These are phyloP conservation scores for Mustela erminea DNA, from an alignment of 2,797 vertebrate species.

Conservation along the genomic window DNA sequence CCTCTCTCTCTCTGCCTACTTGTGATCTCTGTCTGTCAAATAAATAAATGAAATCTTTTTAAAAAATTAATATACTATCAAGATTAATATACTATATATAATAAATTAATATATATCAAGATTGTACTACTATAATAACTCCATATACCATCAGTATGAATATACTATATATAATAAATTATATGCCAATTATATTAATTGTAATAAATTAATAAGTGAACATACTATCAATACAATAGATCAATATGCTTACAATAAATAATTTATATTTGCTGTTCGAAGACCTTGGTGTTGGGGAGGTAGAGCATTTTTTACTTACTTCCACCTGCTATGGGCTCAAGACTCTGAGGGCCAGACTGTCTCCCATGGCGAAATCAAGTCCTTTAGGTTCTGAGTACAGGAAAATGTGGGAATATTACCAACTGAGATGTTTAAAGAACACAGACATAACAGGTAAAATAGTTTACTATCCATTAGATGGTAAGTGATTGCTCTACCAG, in stretches of 20 bases:
- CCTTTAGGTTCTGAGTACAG: fast-evolving
- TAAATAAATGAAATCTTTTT: no score
- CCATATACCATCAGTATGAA: neutral
- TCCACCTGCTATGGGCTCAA: neutral
- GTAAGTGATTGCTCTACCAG: no score
- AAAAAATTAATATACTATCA: neutral
- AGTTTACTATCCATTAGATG: neutral
- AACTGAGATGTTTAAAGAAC: no score
- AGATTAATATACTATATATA: neutral
- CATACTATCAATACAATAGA: neutral
- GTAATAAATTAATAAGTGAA: neutral
- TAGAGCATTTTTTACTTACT: neutral
- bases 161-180: neutral
- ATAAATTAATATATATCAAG: neutral
- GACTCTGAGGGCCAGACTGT: fast-evolving
- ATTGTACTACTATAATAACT: neutral
- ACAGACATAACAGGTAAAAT: neutral
- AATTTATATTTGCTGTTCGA: neutral
- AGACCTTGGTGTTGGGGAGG: neutral
- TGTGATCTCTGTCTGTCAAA: no score
- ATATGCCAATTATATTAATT: neutral
- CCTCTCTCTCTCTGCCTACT: no score
- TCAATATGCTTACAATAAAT: neutral
- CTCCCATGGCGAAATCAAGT: neutral
- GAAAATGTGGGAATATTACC: neutral